Percentiles rank a stretch among this genome's conserved stretches.
phyloP scores from a whole-genome alignment of 2,888 invertebrate species.

The Drosophila paramelanica region DNA sequence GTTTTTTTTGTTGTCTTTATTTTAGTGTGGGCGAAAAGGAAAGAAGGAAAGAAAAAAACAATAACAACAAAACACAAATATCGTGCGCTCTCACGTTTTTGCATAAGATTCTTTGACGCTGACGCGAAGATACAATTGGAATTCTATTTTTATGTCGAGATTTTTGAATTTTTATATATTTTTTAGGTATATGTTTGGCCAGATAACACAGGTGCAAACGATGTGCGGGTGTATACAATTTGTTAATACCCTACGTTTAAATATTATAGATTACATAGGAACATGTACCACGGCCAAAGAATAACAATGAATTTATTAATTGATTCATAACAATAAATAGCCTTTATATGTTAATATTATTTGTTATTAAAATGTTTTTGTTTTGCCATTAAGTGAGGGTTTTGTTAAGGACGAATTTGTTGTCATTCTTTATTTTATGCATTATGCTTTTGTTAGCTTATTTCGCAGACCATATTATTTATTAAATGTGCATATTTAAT shows the following conservation, averaged over 20 bases:
- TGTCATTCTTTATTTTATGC: background rate
- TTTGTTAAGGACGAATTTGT: background rate
- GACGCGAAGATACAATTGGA: conserved; percentile 66
- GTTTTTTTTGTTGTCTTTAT: conserved; percentile 9
- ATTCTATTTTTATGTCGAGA: conserved; percentile 60
- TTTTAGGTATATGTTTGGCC: conserved; percentile 42
- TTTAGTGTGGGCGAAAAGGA: conserved; percentile 26
- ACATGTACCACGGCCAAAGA: no score
- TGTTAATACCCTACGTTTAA: conserved; percentile 30
- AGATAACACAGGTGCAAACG: conserved; percentile 59
- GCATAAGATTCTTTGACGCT: conserved; percentile 69
- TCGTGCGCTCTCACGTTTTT: conserved; percentile 72
- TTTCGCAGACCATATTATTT: background rate
- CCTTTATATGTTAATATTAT: no score
- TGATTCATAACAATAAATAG: background rate
- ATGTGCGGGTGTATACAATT: conserved; percentile 3
- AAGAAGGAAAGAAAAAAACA: conserved; percentile 16
- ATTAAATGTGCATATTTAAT: conserved; percentile 21
- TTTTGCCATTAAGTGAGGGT: conserved; percentile 2
- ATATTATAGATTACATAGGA: background rate
- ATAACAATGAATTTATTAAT: background rate
- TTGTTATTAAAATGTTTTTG: background rate
- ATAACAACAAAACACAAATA: conserved; percentile 28
- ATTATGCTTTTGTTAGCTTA: background rate
- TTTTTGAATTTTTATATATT: conserved; percentile 21